Conservation (phyloP, 2,797 vertebrate genomes). For the Sebastes ruberrimus region DNA sequence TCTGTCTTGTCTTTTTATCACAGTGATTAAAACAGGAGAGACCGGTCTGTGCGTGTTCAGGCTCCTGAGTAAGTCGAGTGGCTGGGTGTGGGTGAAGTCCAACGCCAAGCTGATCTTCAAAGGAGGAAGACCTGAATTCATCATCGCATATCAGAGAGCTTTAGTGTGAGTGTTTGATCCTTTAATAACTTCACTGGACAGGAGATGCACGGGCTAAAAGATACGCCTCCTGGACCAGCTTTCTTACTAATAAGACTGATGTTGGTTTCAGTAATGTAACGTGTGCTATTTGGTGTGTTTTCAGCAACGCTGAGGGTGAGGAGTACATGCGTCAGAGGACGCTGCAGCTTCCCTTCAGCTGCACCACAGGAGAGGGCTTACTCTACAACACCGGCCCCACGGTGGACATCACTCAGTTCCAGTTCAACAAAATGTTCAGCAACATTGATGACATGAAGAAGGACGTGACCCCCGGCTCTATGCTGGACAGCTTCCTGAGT, state of each 20-base stretch:
- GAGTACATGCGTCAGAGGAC: conserved; percentile 80
- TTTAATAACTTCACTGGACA: neutral
- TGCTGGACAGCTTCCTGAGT: conserved; percentile 78
- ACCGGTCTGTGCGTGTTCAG: conserved; percentile 83
- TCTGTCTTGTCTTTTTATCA: neutral
- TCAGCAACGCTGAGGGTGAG: conserved; percentile 84
- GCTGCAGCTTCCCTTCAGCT: conserved; percentile 80
- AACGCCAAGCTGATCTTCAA: conserved; percentile 85
- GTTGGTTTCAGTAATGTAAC: neutral
- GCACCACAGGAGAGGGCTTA: conserved; percentile 80
- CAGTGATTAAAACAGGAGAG: conserved; percentile 88
- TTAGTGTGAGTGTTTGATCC: conserved; percentile 75
- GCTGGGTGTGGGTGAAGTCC: conserved; percentile 86
- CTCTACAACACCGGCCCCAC: conserved; percentile 75
- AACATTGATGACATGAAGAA: neutral
- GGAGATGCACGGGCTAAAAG: neutral
- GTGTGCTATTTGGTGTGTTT: neutral
- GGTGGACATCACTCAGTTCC: conserved; percentile 57
- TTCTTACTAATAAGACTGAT: neutral
- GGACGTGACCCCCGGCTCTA: conserved; percentile 50
- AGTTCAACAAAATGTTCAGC: conserved; percentile 48
- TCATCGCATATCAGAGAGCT: conserved; percentile 80
- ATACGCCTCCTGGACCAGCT: neutral
- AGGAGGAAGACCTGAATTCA: conserved; percentile 83
- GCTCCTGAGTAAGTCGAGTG: conserved; percentile 75